Conservation (phyloP, 1,140 invertebrate species). For the Zaprionus davidi region DNA sequence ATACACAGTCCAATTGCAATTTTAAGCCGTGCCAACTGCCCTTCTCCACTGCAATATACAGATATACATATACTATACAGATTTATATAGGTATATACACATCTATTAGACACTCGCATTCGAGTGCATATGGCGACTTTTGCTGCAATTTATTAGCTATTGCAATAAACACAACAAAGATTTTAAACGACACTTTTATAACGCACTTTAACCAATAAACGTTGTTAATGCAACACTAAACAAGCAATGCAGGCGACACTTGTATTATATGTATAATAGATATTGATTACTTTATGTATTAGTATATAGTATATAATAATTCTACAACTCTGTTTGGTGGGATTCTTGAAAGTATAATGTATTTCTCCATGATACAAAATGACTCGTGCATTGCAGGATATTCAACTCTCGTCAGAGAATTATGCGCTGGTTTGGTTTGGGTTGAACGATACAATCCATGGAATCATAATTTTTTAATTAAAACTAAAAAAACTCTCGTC, state of each 20-base stretch:
- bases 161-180: slow-evolving; percentile 54
- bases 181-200: slow-evolving; percentile 30
- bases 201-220: slow-evolving; percentile 24
- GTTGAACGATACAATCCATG: no score
- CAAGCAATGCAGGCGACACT: neutral
- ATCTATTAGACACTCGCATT: slow-evolving; percentile 8
- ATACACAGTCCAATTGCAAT: neutral
- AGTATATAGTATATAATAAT: no score
- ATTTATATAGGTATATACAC: neutral
- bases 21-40: slow-evolving; percentile 10
- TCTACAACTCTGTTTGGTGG: no score
- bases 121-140: slow-evolving; percentile 22
- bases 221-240: slow-evolving; percentile 5
- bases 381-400: no score
- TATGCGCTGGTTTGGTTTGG: no score
- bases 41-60: slow-evolving; percentile 3
- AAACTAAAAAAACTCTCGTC: no score
- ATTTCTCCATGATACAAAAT: no score
- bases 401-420: no score
- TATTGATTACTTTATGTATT: neutral
- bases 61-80: slow-evolving; percentile 2
- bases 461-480: no score
- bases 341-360: no score
- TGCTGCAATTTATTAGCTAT: slow-evolving; percentile 45
- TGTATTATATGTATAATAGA: neutral